phyloP scores from a whole-genome alignment of 2,113 vertebrate species.

The Todiramphus saurophagus region DNA sequence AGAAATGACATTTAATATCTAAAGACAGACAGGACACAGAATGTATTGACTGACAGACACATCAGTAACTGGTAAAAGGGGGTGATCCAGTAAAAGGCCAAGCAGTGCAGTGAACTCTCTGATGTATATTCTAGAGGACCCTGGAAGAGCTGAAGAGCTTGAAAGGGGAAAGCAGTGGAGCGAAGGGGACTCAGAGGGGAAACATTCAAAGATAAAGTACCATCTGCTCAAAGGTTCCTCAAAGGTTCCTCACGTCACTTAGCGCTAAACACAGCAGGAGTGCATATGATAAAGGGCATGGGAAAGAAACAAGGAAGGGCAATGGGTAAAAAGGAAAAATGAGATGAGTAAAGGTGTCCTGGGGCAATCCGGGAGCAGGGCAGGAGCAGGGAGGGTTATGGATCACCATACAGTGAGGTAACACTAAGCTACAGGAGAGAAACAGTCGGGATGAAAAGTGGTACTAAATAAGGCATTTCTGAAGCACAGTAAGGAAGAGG shows the following conservation, averaged over 20 bases:
- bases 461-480: slow-evolving; percentile 3
- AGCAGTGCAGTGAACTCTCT: not conserved
- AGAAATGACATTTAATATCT: not conserved
- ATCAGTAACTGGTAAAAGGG: not conserved
- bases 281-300: slow-evolving; percentile 25
- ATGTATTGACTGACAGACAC: not conserved
- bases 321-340: not conserved
- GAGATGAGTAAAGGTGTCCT: not conserved
- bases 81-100: not conserved
- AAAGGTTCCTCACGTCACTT: slow-evolving; percentile 57
- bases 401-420: not conserved
- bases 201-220: slow-evolving; percentile 63
- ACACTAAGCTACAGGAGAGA: fast-evolving
- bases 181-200: slow-evolving; percentile 59
- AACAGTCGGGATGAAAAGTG: not conserved
- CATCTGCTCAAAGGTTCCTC: slow-evolving; percentile 70
- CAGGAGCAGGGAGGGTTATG: not conserved
- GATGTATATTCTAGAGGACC: not conserved
- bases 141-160: not conserved
- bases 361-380: not conserved
- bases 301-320: slow-evolving; percentile 29
- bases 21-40: not conserved
- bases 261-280: slow-evolving; percentile 29
- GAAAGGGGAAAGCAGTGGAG: slow-evolving; percentile 39
- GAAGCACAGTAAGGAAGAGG: slow-evolving; percentile 27